Evolutionary conservation across 1,140 invertebrate species (phyloP).

Genomic region (Spodoptera litura): DNA sequence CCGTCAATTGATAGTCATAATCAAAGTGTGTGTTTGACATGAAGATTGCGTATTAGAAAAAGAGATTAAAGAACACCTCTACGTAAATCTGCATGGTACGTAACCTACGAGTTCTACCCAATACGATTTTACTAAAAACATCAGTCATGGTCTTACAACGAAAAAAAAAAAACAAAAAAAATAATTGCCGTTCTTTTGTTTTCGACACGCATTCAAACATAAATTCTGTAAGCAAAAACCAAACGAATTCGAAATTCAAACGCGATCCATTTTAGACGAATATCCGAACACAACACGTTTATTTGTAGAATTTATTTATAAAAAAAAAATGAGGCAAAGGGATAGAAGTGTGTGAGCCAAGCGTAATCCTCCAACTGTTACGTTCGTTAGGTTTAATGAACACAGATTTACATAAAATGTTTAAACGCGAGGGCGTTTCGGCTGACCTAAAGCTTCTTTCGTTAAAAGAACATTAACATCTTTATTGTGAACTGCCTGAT

Average conservation of each 20-base stretch:
- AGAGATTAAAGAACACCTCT: too few species aligned
- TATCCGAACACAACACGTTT: too few species aligned
- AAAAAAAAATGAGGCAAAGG: conserved; percentile 37
- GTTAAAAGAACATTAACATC: conserved; percentile 25
- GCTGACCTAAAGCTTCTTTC: conserved; percentile 36
- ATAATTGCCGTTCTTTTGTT: too few species aligned
- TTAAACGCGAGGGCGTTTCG: conserved; percentile 34
- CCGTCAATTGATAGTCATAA: too few species aligned
- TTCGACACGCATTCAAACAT: too few species aligned
- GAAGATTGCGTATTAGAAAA: too few species aligned
- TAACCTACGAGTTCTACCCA: too few species aligned
- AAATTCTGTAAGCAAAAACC: not conserved
- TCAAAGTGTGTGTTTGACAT: too few species aligned
- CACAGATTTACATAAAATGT: conserved; percentile 48
- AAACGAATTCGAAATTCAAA: not conserved
- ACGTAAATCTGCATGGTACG: too few species aligned
- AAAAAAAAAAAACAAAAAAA: too few species aligned
- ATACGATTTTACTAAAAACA: too few species aligned
- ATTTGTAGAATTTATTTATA: not conserved
- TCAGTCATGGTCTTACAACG: too few species aligned
- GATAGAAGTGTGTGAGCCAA: conserved; percentile 29
- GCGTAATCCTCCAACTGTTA: conserved; percentile 37
- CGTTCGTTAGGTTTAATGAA: conserved; percentile 52
- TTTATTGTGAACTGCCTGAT: conserved; percentile 4
- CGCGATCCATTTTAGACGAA: not conserved